Evolutionary conservation across 2,797 vertebrate genomes (phyloP).

Genomic region (Salarias fasciatus): DNA sequence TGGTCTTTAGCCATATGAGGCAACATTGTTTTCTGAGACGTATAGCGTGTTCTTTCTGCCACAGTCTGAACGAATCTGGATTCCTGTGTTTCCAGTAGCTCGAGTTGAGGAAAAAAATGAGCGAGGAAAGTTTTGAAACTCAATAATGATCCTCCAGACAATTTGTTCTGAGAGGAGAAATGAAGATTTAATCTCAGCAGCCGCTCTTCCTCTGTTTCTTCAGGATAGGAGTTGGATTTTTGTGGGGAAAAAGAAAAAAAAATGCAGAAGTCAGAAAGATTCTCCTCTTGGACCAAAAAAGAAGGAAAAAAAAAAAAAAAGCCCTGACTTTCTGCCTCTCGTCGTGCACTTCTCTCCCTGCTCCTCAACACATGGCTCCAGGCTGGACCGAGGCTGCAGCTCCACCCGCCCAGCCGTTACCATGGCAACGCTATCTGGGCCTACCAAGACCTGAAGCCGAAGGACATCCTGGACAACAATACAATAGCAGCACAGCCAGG

Average conservation of each 20-base stretch:
- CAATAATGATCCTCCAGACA: background rate
- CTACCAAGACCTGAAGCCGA: conserved; percentile 86
- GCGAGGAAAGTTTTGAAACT: conserved; percentile 20
- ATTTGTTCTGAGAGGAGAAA: background rate
- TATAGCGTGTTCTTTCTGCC: background rate
- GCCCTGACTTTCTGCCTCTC: conserved; percentile 56
- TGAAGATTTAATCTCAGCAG: conserved; percentile 17
- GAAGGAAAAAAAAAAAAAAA: conserved; percentile 21
- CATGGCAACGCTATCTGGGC: conserved; percentile 84
- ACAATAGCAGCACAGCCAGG: conserved; percentile 81
- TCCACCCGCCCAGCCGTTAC: conserved; percentile 80
- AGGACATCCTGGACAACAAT: conserved; percentile 86
- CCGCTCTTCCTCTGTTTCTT: background rate
- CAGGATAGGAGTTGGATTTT: too few relatives aligned
- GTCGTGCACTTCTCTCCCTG: conserved; percentile 44
- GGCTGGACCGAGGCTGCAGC: conserved; percentile 77
- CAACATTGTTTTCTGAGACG: conserved; percentile 16
- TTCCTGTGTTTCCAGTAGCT: background rate
- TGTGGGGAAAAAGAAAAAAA: too few relatives aligned
- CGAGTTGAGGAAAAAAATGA: background rate
- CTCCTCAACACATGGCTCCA: conserved; percentile 74
- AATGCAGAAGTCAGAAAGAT: conserved; percentile 8
- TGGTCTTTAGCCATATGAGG: conserved; percentile 40
- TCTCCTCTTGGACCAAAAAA: conserved; percentile 39
- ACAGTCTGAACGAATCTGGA: background rate